Evolutionary conservation across 2,888 invertebrate genomes (phyloP), one percentile per base, ranked within the genome.

Genomic region (Cephalotes varians): DNA sequence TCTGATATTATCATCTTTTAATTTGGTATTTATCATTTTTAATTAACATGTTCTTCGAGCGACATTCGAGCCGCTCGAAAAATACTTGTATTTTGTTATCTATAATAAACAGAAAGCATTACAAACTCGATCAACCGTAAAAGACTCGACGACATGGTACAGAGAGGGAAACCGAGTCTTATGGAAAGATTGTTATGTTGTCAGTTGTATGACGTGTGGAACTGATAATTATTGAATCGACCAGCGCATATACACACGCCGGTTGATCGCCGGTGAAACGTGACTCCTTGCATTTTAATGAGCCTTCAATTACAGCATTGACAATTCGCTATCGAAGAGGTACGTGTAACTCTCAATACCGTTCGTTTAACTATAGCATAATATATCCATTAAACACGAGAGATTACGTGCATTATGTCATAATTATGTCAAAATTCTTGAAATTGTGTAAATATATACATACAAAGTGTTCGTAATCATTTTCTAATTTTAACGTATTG

Each of bases 271-370:
- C 64, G 25, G 64, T 64, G 37, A 74, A 74, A 74, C 12, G 64
- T 28, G 37, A 4, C 34, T 40, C 49, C 49, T 74, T 74, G 74
- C 74, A 74, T 74, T 62, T 74, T 74, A 74, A 74, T 64, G 49
- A 74, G 64, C 25, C 64, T 64, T 74, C 51, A 64, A 49, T 25
- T 64, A 37, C 49, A 34, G n/a, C 49, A 18, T 34, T 74, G 37
- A 74, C 51, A 64, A 74, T 74, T 28, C 64, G 34, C 25, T 4
- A 37, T 37, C 37, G 74, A 62, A 47, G 34, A 47, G 18, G 18
- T 60, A 21, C 34, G 47, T 21, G 34, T 73, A 73, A 74, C 18
- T 62, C 7, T 6, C 21, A 34, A 5, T 34, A 37, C 0, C 25
- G 25, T 12, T 54, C 49, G 12, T 76, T 65, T 62, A 62, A 60